Conservation (phyloP, 2,797 vertebrate species). For the Syndactyla subalaris region DNA sequence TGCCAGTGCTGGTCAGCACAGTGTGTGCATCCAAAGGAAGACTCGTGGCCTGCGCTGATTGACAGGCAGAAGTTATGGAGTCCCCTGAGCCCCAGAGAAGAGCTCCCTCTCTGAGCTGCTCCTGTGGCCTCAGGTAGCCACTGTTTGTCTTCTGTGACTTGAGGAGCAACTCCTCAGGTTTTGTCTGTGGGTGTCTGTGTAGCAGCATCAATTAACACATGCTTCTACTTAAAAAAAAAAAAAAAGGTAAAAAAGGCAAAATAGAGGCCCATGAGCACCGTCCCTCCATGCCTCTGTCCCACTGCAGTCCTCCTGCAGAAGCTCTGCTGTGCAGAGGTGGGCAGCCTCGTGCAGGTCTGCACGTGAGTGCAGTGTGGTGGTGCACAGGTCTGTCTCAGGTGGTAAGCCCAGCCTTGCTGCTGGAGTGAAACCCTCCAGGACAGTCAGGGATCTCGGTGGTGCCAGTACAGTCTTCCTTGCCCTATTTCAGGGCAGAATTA, state of each 20-base stretch:
- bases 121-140: background rate
- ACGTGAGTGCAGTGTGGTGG: background rate
- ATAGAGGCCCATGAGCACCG: background rate
- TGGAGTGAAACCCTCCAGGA: background rate
- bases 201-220: background rate
- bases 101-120: background rate
- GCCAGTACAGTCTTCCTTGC: background rate
- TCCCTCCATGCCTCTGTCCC: background rate
- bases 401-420: background rate
- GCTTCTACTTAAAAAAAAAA: background rate
- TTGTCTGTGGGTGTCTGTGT: background rate
- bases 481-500: background rate
- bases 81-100: background rate
- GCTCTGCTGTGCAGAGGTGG: fast-evolving
- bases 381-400: background rate
- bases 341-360: fast-evolving
- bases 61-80: background rate
- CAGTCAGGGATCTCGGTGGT: background rate
- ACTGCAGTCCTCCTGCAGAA: background rate
- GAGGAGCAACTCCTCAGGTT: background rate
- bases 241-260: background rate
- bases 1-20: background rate
- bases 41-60: background rate
- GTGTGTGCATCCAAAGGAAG: background rate
- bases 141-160: background rate